phyloP scores from a whole-genome alignment of 2,113 vertebrate species.

The Globicephala melas region DNA sequence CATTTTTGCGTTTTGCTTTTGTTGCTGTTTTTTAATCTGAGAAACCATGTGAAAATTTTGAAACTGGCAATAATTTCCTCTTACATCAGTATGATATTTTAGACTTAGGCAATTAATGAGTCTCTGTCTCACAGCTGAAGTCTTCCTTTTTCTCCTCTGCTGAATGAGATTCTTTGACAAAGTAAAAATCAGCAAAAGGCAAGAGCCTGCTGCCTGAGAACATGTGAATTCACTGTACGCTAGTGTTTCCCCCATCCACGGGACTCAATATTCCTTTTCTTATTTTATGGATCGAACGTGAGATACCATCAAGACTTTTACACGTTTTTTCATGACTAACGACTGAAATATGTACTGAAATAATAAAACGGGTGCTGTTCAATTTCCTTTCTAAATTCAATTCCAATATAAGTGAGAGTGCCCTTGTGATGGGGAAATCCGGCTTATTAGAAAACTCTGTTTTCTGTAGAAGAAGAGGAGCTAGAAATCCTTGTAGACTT shows the following conservation, averaged over 20 bases:
- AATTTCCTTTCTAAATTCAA: slow-evolving; percentile 55
- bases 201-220: neutral
- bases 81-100: neutral
- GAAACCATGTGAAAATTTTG: neutral
- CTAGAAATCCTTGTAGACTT: slow-evolving; percentile 43
- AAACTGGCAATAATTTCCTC: slow-evolving; percentile 23
- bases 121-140: neutral
- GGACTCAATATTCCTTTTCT: slow-evolving; percentile 54
- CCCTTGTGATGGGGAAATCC: slow-evolving; percentile 35
- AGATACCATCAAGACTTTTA: slow-evolving; percentile 63
- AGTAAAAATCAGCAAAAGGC: neutral
- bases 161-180: slow-evolving; percentile 51
- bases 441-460: slow-evolving; percentile 30
- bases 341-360: slow-evolving; percentile 59
- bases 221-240: neutral
- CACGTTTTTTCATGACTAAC: slow-evolving; percentile 63
- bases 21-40: slow-evolving; percentile 20
- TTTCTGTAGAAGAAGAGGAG: slow-evolving; percentile 34
- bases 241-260: slow-evolving; percentile 13
- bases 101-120: slow-evolving; percentile 14
- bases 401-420: slow-evolving; percentile 44
- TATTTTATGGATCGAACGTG: slow-evolving; percentile 55
- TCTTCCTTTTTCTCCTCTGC: neutral
- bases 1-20: neutral
- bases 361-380: slow-evolving; percentile 67